These are phyloP conservation scores for Epicauta chinensis DNA, from an alignment of 1,140 invertebrate species.

Conservation along the genomic window DNA sequence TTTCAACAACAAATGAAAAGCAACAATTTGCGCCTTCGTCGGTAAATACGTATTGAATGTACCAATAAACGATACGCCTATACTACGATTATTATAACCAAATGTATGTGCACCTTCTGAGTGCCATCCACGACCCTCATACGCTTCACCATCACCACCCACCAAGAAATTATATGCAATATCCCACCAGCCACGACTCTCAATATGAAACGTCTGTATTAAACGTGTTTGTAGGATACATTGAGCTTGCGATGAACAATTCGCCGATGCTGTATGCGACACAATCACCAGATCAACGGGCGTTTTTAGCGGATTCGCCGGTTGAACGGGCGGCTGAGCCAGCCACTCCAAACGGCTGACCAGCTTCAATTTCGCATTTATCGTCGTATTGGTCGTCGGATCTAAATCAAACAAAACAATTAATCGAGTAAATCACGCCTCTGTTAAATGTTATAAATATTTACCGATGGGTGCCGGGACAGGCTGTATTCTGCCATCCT, in stretches of 20 bases:
- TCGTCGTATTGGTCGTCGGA: slow-evolving; percentile 6
- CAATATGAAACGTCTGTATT: slow-evolving; percentile 67
- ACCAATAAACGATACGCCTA: slow-evolving; percentile 64
- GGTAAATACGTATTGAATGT: slow-evolving; percentile 45
- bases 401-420: slow-evolving; percentile 16
- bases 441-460: not conserved
- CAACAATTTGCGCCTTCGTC: slow-evolving; percentile 19
- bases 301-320: slow-evolving; percentile 38
- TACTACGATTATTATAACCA: slow-evolving; percentile 54
- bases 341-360: slow-evolving; percentile 48
- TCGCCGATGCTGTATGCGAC: slow-evolving; percentile 43
- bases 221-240: slow-evolving; percentile 41
- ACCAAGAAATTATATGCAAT: slow-evolving; percentile 69
- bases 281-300: slow-evolving; percentile 31
- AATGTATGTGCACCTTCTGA: slow-evolving; percentile 48
- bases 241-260: slow-evolving; percentile 36
- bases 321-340: slow-evolving; percentile 49
- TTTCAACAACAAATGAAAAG: slow-evolving; percentile 24
- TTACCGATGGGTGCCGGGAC: slow-evolving; percentile 4
- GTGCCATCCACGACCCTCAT: slow-evolving; percentile 57
- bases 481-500: slow-evolving; percentile 3
- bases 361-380: slow-evolving; percentile 20
- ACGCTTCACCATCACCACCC: slow-evolving; percentile 62
- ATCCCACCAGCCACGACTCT: slow-evolving; percentile 53
- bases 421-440: not conserved